Evolutionary conservation across 1,140 invertebrate species (phyloP).

Genomic region (Bathynomus jamesi): DNA sequence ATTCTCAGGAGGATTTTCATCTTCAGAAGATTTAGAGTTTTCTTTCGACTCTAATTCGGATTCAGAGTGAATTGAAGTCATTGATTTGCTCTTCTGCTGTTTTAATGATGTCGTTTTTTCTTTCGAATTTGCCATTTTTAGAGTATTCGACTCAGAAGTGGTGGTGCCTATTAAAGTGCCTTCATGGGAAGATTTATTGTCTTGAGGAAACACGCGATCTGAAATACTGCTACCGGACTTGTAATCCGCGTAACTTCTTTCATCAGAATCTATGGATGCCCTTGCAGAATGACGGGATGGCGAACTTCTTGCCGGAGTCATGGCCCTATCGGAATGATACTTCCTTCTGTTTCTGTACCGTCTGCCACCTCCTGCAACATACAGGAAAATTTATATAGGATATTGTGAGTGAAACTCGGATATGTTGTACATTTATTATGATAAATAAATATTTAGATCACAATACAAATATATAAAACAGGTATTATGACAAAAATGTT

Average conservation of each 20-base stretch:
- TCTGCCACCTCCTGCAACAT: constrained; percentile 33
- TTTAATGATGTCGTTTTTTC: background rate
- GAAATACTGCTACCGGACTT: constrained; percentile 4
- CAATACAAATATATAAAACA: constrained; percentile 24
- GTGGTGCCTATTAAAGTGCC: constrained; percentile 15
- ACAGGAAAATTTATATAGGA: constrained; percentile 31
- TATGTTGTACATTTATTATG: constrained; percentile 26
- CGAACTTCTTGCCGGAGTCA: constrained; percentile 26
- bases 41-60: background rate
- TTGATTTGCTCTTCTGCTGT: background rate
- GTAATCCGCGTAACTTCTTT: constrained; percentile 5
- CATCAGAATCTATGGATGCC: background rate
- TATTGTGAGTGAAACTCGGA: constrained; percentile 22
- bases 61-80: background rate
- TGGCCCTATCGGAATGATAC: constrained; percentile 28
- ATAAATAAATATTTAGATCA: constrained; percentile 23
- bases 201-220: constrained; percentile 9
- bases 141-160: constrained; percentile 11
- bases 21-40: constrained; percentile 19
- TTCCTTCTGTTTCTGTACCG: constrained; percentile 28
- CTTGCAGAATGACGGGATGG: background rate
- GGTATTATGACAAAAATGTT: constrained; percentile 12
- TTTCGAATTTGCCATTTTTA: background rate
- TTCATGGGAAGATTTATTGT: constrained; percentile 7
- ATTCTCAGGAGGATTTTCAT: constrained; percentile 11